phyloP scores from a whole-genome alignment of 2,888 invertebrate species.

The Azorinus chamasolen region DNA sequence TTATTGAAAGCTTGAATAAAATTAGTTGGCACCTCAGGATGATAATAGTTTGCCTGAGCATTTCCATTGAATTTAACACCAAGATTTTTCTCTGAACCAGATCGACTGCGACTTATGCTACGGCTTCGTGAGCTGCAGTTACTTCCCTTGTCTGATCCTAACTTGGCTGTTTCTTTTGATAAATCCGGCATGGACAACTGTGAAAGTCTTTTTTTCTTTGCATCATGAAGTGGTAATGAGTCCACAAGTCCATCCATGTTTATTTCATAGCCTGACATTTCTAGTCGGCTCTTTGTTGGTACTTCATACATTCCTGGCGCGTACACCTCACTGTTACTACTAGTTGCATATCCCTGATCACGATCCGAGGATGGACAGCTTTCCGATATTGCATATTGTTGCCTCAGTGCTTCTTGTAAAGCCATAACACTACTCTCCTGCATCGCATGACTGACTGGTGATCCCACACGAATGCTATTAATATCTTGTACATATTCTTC shows the following conservation, averaged over 20 bases:
- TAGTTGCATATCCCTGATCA: slow-evolving; percentile 82
- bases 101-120: slow-evolving; percentile 66
- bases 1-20: slow-evolving; percentile 55
- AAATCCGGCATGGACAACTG: slow-evolving; percentile 86
- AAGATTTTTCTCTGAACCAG: slow-evolving; percentile 83
- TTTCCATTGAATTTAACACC: slow-evolving; percentile 75
- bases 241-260: slow-evolving; percentile 79
- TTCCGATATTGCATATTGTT: slow-evolving; percentile 80
- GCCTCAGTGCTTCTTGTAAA: slow-evolving; percentile 78
- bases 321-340: slow-evolving; percentile 82
- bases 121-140: slow-evolving; percentile 67
- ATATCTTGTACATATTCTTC: slow-evolving; percentile 82
- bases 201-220: slow-evolving; percentile 79
- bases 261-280: slow-evolving; percentile 72
- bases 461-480: slow-evolving; percentile 76
- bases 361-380: slow-evolving; percentile 80
- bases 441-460: slow-evolving; percentile 80
- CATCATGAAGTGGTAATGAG: slow-evolving; percentile 74
- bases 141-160: slow-evolving; percentile 68
- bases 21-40: slow-evolving; percentile 66
- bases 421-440: slow-evolving; percentile 78
- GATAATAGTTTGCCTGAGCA: slow-evolving; percentile 57
- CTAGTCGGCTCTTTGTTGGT: slow-evolving; percentile 46
- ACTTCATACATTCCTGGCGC: slow-evolving; percentile 79
- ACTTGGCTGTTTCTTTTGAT: slow-evolving; percentile 61